A percentile compares a stretch with the other conserved stretches of the same genome.
These are phyloP conservation scores for Apodemia duryi DNA, from an alignment of 2,888 invertebrate genomes.

Conservation along the genomic window DNA sequence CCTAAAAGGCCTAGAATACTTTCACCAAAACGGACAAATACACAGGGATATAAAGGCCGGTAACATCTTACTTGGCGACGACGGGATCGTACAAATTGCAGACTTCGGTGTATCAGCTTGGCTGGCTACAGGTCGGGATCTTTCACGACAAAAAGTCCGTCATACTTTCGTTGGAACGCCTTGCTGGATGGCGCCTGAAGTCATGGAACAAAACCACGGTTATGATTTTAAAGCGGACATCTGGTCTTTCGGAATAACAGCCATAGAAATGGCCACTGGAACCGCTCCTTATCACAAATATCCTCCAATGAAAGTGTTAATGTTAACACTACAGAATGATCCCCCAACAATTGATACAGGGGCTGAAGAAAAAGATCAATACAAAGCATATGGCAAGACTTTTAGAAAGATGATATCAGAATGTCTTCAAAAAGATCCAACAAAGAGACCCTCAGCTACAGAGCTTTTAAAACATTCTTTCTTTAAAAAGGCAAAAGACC, in stretches of 20 bases:
- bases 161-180: constrained; percentile 99
- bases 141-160: constrained; percentile 96
- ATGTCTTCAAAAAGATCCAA: constrained; percentile 97
- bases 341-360: constrained; percentile 98
- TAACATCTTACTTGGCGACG: constrained; percentile 97
- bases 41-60: constrained; percentile 89
- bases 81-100: constrained; percentile 98
- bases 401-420: constrained; percentile 98
- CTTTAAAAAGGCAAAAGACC: constrained; percentile 98
- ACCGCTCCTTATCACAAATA: constrained; percentile 99
- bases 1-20: constrained; percentile 98
- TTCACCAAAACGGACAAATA: constrained; percentile 97
- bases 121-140: constrained; percentile 97
- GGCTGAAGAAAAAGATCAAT: constrained; percentile 98
- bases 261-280: constrained; percentile 99
- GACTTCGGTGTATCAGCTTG: constrained; percentile 99
- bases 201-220: constrained; percentile 99
- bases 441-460: constrained; percentile 96
- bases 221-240: constrained; percentile 98
- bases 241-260: constrained; percentile 94
- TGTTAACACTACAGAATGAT: constrained; percentile 99
- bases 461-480: constrained; percentile 98
- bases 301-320: constrained; percentile 99
- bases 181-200: constrained; percentile 99
- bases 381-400: constrained; percentile 98